Conservation (phyloP, 2,113 vertebrate species). For the Amazona guildingii region DNA sequence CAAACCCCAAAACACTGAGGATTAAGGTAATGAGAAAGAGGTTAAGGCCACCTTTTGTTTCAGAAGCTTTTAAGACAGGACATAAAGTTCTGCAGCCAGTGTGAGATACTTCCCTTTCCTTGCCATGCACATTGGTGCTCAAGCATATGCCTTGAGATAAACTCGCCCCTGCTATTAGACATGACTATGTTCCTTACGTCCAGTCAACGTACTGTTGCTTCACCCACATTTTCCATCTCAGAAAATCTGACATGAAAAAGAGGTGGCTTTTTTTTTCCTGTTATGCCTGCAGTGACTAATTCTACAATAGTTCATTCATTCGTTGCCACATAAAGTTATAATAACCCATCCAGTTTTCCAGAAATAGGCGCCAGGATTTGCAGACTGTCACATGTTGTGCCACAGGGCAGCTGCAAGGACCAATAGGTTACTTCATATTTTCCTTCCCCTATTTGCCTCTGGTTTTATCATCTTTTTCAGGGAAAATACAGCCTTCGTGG, state of each 20-base stretch:
- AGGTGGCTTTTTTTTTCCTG: not conserved
- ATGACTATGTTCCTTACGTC: not conserved
- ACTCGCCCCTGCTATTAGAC: not conserved
- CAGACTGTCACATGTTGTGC: constrained; percentile 31
- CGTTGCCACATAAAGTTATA: constrained; percentile 62
- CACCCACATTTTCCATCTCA: constrained; percentile 69
- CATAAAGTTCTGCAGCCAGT: not conserved
- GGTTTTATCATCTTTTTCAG: constrained; percentile 53
- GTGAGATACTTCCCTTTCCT: not conserved
- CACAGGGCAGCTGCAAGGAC: constrained; percentile 25
- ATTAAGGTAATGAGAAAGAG: not conserved
- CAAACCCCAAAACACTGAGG: not conserved
- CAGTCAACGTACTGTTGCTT: constrained; percentile 43
- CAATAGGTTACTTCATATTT: constrained; percentile 68
- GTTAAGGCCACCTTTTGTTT: not conserved
- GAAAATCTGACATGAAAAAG: constrained; percentile 60
- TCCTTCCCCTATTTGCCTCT: constrained; percentile 30
- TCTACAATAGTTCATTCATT: constrained; percentile 79
- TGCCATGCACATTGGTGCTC: not conserved
- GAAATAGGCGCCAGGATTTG: constrained; percentile 62
- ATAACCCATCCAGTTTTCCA: constrained; percentile 75
- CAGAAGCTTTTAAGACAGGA: not conserved
- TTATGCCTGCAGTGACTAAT: constrained; percentile 66
- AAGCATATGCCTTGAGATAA: not conserved
- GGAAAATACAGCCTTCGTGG: constrained; percentile 15